Conservation (phyloP, 2,113 vertebrate genomes). For the Arvicanthis niloticus region DNA sequence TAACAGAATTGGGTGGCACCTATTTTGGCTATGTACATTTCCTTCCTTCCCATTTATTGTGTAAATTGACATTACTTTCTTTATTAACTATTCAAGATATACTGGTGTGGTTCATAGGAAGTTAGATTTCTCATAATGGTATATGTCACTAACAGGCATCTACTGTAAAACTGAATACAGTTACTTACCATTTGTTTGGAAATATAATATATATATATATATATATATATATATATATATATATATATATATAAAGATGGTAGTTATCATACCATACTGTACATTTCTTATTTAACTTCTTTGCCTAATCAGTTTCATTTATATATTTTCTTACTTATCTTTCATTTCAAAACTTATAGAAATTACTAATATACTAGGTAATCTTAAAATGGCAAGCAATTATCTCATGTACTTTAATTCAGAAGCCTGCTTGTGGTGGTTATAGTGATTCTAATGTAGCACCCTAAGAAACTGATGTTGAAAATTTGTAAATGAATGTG, state of each 20-base stretch:
- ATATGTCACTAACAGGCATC: background rate
- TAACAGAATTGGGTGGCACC: background rate
- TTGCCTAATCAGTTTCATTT: slow-evolving; percentile 13
- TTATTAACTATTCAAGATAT: slow-evolving; percentile 17
- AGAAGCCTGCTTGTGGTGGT: background rate
- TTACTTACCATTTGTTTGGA: background rate
- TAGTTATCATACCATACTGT: background rate
- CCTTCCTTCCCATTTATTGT: background rate
- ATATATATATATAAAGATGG: background rate
- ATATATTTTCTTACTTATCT: background rate
- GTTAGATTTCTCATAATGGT: slow-evolving; percentile 10
- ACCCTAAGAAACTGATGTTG: background rate
- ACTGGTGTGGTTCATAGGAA: background rate
- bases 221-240: too few relatives aligned
- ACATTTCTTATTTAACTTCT: background rate
- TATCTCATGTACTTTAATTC: slow-evolving; percentile 6
- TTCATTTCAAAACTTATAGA: slow-evolving; percentile 12
- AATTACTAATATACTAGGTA: background rate
- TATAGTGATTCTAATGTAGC: background rate
- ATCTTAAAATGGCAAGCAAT: background rate
- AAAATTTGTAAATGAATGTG: background rate
- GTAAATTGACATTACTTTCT: background rate
- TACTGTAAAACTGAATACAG: slow-evolving; percentile 6
- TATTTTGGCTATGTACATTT: background rate
- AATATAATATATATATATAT: background rate